Conservation (phyloP, 1,140 invertebrate genomes). For the Phenacoccus solenopsis region DNA sequence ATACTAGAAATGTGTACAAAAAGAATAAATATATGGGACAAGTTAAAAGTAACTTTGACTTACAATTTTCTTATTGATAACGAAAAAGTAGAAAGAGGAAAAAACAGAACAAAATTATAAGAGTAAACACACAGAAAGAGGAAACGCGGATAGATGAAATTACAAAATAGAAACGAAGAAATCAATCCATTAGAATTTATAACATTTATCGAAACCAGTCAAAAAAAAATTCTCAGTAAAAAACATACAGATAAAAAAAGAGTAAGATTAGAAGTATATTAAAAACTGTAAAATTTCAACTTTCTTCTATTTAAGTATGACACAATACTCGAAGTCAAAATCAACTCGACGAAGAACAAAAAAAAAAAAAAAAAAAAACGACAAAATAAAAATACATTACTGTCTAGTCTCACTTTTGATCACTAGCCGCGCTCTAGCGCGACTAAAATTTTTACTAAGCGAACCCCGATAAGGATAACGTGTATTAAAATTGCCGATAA, state of each 20-base stretch:
- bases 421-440: neutral
- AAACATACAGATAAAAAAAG: neutral
- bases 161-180: neutral
- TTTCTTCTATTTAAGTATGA: neutral
- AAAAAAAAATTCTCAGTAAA: neutral
- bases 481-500: conserved; percentile 4
- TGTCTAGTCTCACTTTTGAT: conserved; percentile 16
- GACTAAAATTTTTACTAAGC: conserved; percentile 11
- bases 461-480: too few species aligned
- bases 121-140: neutral
- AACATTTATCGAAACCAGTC: conserved; percentile 5
- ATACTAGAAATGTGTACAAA: neutral
- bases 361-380: neutral
- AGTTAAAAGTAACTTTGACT: conserved; percentile 16
- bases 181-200: neutral
- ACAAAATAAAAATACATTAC: too few species aligned
- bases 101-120: neutral
- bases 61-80: conserved; percentile 2
- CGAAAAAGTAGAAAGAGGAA: neutral
- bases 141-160: neutral
- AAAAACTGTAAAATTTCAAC: neutral
- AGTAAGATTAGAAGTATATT: neutral
- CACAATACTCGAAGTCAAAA: neutral
- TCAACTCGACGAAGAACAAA: neutral
- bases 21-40: neutral